Conservation (phyloP, 1,140 invertebrate genomes). For the Agraylea sexmaculata region DNA sequence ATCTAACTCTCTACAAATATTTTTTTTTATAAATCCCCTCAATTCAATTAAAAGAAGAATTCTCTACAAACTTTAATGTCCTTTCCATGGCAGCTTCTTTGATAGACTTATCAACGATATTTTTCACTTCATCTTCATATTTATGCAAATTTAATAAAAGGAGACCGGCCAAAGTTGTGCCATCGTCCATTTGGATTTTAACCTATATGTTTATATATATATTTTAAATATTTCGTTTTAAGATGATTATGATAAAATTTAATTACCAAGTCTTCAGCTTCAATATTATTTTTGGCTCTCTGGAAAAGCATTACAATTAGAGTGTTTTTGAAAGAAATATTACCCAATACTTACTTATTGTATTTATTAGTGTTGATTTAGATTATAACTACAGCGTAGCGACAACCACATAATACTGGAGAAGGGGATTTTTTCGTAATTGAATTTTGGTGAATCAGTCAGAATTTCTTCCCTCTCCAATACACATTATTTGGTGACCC, state of each 20-base stretch:
- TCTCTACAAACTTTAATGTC: conserved; percentile 42
- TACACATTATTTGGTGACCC: too few species aligned
- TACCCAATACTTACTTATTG: too few species aligned
- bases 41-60: conserved; percentile 2
- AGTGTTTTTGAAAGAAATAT: conserved; percentile 1
- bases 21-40: conserved; percentile 2
- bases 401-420: too few species aligned
- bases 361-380: too few species aligned
- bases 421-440: too few species aligned
- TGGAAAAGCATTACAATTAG: conserved; percentile 8
- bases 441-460: too few species aligned
- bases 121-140: conserved; percentile 89
- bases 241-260: background rate
- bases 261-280: conserved; percentile 18
- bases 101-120: conserved; percentile 88
- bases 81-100: conserved; percentile 96
- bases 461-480: too few species aligned
- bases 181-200: conserved; percentile 59
- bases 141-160: conserved; percentile 79
- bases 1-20: conserved; percentile 56
- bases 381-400: too few species aligned
- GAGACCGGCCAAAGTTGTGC: conserved; percentile 74
- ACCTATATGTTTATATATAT: conserved; percentile 35
- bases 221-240: background rate
- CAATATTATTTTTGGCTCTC: conserved; percentile 20